Conservation (phyloP, 2,888 invertebrate species). For the Elmis aenea region DNA sequence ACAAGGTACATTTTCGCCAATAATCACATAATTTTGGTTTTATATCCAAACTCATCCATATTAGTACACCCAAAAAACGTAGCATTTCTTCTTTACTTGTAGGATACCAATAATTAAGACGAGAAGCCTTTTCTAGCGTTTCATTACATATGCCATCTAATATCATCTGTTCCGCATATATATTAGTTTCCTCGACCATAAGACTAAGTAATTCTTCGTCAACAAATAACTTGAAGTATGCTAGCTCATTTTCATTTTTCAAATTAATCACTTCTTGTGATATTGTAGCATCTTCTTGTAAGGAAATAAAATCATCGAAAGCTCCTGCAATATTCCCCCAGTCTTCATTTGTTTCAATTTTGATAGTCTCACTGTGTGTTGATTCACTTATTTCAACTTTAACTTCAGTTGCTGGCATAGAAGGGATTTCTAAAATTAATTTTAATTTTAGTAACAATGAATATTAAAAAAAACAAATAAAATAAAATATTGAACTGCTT, state of each 20-base stretch:
- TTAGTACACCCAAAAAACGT: no score
- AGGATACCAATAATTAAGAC: no score
- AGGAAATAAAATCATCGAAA: background rate
- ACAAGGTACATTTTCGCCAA: no score
- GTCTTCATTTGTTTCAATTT: background rate
- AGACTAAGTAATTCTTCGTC: slow-evolving; percentile 1
- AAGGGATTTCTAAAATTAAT: background rate
- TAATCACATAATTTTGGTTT: no score
- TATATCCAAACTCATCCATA: no score
- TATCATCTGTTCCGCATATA: slow-evolving; percentile 2
- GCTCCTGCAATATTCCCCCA: slow-evolving; percentile 3
- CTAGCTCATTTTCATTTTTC: slow-evolving; percentile 3
- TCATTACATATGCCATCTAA: slow-evolving; percentile 3
- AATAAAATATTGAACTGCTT: no score
- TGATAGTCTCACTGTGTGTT: background rate
- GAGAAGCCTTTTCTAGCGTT: background rate
- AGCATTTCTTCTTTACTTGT: no score
- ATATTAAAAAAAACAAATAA: no score
- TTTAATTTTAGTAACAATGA: background rate
- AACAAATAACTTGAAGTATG: slow-evolving; percentile 2
- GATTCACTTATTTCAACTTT: slow-evolving; percentile 2
- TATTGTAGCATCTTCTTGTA: slow-evolving; percentile 1
- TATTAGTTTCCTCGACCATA: slow-evolving; percentile 3
- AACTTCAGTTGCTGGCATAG: background rate
- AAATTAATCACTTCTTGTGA: background rate